Base-by-base conservation (phyloP, 1,140 invertebrate species). In the Chironomus tepperi region DNA sequence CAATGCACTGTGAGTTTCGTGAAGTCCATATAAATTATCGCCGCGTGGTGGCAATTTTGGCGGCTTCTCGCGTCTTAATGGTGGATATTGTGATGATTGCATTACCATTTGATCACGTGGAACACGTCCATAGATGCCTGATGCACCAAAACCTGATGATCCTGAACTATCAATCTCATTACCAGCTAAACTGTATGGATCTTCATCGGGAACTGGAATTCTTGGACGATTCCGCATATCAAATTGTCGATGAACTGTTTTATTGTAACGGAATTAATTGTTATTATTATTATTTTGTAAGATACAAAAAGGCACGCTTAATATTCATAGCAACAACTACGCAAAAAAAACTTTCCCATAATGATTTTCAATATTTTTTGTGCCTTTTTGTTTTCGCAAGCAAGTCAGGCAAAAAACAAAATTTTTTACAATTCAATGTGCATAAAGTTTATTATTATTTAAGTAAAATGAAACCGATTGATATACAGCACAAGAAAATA, bases 31-130 rank as follows among this genome's bases (percentile, higher is more conserved):
- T 93, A 92, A 75, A 90, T 87, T 82, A 91, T 92, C 81, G 24
- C 96, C 94, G 79, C 95, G 85, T 2, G 95, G 94, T 43, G 95
- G 95, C 78, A 97, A 85, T 85, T 97, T 96, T 1, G 95, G 95
- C 42, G 95, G 95, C 83, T 90, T 93, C 80, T 95, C 93, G 73
- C 92, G 87, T 77, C 90, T 85, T 76, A 88, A 88, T 67, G 87
- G 87, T 83, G 87, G 84, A 79, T 85, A 82, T 79, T 84, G 84
- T 82, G 86, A 83, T 80, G 86, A 83, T 80, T 86, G 85, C 79
- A 89, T 83, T 77, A 89, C 83, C 65, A 89, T 84, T 78, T 91
- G 89, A 79, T 91, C 90, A 72, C 90, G 84, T 18, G 88, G 19
- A 70, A 21, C 15, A 8, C 19, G 65, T 0, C 65, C 65, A 6